Percentiles rank a stretch among this genome's conserved stretches.
These are phyloP conservation scores for Chloropsis hardwickii DNA, from an alignment of 2,113 vertebrate genomes.

Conservation along the genomic window DNA sequence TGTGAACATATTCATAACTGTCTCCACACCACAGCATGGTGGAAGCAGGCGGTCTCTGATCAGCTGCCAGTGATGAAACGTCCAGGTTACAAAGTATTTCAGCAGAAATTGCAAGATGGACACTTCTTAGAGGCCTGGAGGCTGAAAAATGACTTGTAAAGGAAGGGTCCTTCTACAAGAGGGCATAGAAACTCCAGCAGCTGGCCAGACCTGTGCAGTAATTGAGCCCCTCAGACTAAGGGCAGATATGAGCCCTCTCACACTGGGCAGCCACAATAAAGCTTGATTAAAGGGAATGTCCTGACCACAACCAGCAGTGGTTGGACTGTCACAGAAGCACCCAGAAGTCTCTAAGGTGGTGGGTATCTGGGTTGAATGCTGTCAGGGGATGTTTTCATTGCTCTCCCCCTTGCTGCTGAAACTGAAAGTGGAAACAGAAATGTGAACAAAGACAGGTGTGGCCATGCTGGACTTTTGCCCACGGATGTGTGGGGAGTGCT, in stretches of 20 bases:
- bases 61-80: not conserved
- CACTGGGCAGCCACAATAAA: accelerated
- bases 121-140: not conserved
- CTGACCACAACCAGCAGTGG: not conserved
- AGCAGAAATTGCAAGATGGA: not conserved
- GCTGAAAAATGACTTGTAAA: not conserved
- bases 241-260: not conserved
- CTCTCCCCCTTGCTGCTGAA: not conserved
- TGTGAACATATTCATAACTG: not conserved
- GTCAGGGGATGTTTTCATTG: not conserved
- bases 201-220: not conserved
- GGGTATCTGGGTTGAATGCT: accelerated
- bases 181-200: not conserved
- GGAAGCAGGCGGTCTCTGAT: not conserved
- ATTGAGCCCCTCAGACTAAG: not conserved
- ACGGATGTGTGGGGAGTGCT: not conserved
- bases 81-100: not conserved
- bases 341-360: not conserved
- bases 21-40: accelerated
- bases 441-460: accelerated
- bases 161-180: not conserved
- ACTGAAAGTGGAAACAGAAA: not conserved
- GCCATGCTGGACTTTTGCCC: not conserved
- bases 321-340: not conserved
- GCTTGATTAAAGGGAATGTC: not conserved